Conservation (phyloP, 2,888 invertebrate species). For the Xestia c-nigrum region DNA sequence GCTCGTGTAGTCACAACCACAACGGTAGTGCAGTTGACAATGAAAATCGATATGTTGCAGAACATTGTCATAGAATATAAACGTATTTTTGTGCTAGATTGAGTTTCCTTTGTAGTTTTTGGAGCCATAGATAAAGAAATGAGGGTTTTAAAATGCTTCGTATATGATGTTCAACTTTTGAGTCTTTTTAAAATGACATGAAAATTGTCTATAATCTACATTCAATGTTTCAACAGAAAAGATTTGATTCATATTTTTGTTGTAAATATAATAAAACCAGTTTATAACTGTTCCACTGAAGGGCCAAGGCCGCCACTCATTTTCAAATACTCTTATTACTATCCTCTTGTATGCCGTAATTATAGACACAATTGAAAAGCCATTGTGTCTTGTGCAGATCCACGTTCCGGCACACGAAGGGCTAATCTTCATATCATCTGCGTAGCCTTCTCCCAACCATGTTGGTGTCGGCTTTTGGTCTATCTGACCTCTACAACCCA, state of each 20-base stretch:
- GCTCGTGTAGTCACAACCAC: slow-evolving; percentile 46
- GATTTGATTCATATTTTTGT: not conserved
- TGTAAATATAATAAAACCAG: not conserved
- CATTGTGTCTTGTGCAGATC: too few species aligned
- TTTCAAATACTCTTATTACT: not conserved
- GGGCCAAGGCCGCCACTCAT: not conserved
- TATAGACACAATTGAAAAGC: too few species aligned
- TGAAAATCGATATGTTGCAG: slow-evolving; percentile 60
- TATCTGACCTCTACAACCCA: too few species aligned
- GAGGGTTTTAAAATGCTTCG: not conserved
- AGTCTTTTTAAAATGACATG: not conserved
- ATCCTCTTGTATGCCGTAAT: too few species aligned
- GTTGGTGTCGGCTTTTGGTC: too few species aligned
- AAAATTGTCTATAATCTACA: not conserved
- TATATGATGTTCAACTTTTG: not conserved
- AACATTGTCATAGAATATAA: slow-evolving; percentile 18
- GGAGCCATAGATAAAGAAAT: not conserved
- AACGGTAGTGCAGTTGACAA: slow-evolving; percentile 52
- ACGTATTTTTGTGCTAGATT: slow-evolving; percentile 17
- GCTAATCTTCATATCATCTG: too few species aligned
- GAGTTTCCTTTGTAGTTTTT: slow-evolving; percentile 12
- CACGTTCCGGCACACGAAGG: too few species aligned
- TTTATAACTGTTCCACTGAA: not conserved
- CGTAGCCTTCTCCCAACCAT: too few species aligned
- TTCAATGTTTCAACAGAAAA: not conserved